phyloP scores from a whole-genome alignment of 2,888 invertebrate species.

The Parelbella ahira region DNA sequence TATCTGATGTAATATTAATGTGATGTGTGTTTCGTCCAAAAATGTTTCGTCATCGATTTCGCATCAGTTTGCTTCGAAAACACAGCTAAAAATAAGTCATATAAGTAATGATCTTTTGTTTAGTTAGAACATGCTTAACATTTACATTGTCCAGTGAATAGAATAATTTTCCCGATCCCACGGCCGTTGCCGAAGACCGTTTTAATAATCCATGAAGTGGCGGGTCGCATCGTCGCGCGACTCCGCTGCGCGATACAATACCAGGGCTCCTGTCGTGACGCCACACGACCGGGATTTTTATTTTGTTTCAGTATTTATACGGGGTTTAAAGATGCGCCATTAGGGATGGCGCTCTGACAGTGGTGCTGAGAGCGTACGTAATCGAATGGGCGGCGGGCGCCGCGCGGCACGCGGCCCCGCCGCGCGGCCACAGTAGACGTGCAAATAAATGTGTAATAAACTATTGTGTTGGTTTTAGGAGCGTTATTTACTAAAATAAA shows the following conservation, averaged over 20 bases:
- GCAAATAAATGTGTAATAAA: slow-evolving; percentile 65
- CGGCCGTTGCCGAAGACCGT: slow-evolving; percentile 29
- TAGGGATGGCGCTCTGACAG: slow-evolving; percentile 69
- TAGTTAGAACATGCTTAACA: too few species aligned
- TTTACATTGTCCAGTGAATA: too few species aligned
- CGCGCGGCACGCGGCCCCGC: slow-evolving; percentile 61
- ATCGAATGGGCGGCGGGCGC: slow-evolving; percentile 75
- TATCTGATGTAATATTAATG: too few species aligned
- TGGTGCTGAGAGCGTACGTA: slow-evolving; percentile 59
- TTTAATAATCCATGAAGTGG: slow-evolving; percentile 55
- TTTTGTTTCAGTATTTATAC: slow-evolving; percentile 61
- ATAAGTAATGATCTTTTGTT: too few species aligned
- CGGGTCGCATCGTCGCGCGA: slow-evolving; percentile 42
- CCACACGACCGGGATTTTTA: slow-evolving; percentile 67
- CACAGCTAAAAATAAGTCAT: too few species aligned
- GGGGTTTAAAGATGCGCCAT: slow-evolving; percentile 67
- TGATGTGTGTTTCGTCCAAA: too few species aligned
- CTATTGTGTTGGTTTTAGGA: slow-evolving; percentile 53
- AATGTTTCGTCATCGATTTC: too few species aligned
- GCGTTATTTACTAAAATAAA: slow-evolving; percentile 56
- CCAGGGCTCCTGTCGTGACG: slow-evolving; percentile 68
- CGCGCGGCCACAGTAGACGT: slow-evolving; percentile 47
- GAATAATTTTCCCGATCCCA: slow-evolving; percentile 18
- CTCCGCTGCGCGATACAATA: slow-evolving; percentile 53
- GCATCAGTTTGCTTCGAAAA: too few species aligned